Percentiles rank a stretch among this genome's conserved stretches.
phyloP scores from a whole-genome alignment of 2,888 invertebrate species.

The Ypsolopha scabrella region DNA sequence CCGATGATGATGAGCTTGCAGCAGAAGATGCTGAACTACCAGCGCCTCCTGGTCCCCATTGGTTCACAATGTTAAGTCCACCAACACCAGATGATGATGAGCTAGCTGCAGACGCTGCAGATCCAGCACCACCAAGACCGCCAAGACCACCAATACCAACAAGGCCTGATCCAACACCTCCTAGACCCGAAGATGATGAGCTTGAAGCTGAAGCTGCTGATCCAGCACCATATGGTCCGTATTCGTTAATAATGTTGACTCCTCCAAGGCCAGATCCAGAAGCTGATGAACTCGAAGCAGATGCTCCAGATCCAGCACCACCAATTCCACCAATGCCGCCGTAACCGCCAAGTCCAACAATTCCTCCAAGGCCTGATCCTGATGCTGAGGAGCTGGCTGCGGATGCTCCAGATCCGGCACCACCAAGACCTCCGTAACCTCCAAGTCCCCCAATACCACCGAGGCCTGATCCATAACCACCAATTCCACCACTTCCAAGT shows the following conservation, averaged over 20 bases:
- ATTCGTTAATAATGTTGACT: neutral
- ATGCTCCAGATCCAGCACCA: conserved; percentile 4
- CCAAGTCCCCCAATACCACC: neutral
- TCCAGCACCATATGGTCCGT: neutral
- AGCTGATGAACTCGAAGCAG: conserved; percentile 5
- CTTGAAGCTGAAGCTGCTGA: neutral
- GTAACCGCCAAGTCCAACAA: conserved; percentile 2
- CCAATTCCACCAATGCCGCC: neutral
- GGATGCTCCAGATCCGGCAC: neutral
- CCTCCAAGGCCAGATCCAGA: conserved; percentile 6
- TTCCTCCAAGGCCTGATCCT: conserved; percentile 4
- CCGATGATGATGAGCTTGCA: conserved; percentile 2
- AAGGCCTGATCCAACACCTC: neutral
- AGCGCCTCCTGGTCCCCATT: neutral
- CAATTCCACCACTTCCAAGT: neutral
- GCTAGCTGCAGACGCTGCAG: neutral
- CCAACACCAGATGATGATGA: neutral
- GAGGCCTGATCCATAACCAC: neutral
- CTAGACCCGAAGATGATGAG: neutral
- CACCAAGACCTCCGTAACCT: neutral
- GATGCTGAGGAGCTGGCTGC: conserved; percentile 10
- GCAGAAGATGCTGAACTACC: neutral
- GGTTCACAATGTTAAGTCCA: neutral
- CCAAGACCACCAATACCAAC: neutral
- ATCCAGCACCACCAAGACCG: neutral